These are phyloP conservation scores for Drosophila lacteicornis DNA, from an alignment of 1,140 invertebrate genomes.

Conservation along the genomic window DNA sequence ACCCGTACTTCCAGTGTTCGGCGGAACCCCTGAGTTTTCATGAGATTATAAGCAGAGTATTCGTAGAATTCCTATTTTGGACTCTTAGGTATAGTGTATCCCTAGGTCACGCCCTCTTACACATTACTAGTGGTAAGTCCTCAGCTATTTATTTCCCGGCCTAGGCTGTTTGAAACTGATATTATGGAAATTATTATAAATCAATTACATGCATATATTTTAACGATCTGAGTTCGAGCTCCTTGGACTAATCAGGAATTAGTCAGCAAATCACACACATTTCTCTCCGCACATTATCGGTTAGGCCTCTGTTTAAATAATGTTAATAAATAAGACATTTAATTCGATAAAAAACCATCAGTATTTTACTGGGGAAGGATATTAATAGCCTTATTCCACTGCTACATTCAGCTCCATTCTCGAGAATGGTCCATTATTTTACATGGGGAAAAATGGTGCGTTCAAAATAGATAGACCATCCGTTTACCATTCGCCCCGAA, in stretches of 20 bases:
- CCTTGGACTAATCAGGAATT: conserved; percentile 19
- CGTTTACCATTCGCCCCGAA: too few species aligned
- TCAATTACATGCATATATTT: conserved; percentile 7
- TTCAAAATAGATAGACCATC: too few species aligned
- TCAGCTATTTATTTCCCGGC: conserved; percentile 47
- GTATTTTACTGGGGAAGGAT: neutral
- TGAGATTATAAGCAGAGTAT: conserved; percentile 44
- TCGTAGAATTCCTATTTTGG: conserved; percentile 21
- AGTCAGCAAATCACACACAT: conserved; percentile 3
- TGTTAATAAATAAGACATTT: conserved; percentile 51
- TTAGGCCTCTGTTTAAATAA: conserved; percentile 22
- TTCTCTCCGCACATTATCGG: conserved; percentile 5
- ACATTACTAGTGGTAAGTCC: conserved; percentile 25
- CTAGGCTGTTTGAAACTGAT: conserved; percentile 13
- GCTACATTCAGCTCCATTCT: too few species aligned
- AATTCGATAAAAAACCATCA: conserved; percentile 3
- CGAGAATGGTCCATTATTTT: too few species aligned
- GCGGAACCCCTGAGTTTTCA: conserved; percentile 26
- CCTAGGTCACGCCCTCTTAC: conserved; percentile 1
- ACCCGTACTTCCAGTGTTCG: conserved; percentile 35
- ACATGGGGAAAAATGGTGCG: too few species aligned
- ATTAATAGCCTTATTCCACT: neutral
- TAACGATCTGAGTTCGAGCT: conserved; percentile 6
- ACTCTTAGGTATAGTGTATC: conserved; percentile 21
- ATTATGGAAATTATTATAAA: conserved; percentile 38